These are phyloP conservation scores for Cinclus mexicanus DNA, from an alignment of 2,113 vertebrate species.

Conservation along the genomic window DNA sequence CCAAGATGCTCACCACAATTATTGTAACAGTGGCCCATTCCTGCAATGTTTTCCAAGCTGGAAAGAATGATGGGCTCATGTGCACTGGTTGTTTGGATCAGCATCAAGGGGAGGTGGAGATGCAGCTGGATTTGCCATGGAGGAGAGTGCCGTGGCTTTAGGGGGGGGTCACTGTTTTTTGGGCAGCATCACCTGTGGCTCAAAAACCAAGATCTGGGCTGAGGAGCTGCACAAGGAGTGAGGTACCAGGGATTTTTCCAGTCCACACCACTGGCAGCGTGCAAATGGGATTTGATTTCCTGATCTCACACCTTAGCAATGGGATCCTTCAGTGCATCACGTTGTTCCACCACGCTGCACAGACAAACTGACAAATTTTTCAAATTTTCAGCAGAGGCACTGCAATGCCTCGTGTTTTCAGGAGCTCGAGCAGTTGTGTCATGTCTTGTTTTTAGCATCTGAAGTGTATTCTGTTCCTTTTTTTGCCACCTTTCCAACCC, in stretches of 20 bases:
- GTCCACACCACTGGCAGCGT: fast-evolving
- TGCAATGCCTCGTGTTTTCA: neutral
- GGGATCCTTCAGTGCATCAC: neutral
- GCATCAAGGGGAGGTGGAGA: neutral
- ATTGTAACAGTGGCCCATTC: neutral
- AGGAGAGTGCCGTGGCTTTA: neutral
- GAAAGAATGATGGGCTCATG: neutral
- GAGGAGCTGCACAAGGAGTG: neutral
- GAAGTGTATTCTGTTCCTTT: neutral
- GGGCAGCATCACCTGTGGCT: neutral
- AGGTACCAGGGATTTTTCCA: neutral
- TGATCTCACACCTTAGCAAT: neutral
- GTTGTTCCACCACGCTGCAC: neutral
- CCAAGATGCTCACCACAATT: neutral
- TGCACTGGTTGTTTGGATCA: neutral
- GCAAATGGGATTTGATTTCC: neutral
- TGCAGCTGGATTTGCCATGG: neutral
- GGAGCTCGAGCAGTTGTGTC: neutral
- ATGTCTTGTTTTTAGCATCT: neutral
- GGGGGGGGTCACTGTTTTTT: neutral
- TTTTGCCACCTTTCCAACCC: neutral
- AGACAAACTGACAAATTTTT: neutral
- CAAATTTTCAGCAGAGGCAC: neutral
- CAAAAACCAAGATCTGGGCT: neutral
- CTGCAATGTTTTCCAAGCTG: neutral